Conservation (phyloP, 30 jellyfish, hydroid and myxozoan genomes). For the Cassiopea xamachana region DNA sequence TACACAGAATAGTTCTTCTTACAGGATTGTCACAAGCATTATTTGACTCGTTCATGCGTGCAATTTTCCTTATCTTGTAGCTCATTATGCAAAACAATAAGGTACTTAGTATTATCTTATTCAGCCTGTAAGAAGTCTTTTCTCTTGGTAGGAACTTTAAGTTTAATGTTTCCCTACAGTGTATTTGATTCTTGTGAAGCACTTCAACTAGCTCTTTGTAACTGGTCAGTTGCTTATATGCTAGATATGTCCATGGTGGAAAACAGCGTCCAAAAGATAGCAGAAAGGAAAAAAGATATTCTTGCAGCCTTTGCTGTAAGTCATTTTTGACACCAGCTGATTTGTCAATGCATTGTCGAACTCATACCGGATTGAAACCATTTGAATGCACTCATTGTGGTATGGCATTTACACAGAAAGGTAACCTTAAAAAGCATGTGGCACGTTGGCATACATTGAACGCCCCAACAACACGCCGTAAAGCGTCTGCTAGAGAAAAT, state of each 20-base stretch:
- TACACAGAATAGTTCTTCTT: too few species aligned
- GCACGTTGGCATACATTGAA: constrained; percentile 69
- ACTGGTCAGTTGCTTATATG: too few species aligned
- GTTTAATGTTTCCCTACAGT: too few species aligned
- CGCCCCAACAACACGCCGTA: constrained; percentile 50
- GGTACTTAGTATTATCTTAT: too few species aligned
- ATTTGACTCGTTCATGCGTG: too few species aligned
- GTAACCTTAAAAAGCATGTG: constrained; percentile 70
- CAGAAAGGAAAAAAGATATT: constrained; percentile 25
- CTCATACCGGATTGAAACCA: constrained; percentile 70
- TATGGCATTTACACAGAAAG: constrained; percentile 79
- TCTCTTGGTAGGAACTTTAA: too few species aligned
- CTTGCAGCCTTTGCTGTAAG: constrained; percentile 68
- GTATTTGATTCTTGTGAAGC: too few species aligned
- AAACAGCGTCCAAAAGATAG: constrained; percentile 62
- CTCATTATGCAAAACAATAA: too few species aligned
- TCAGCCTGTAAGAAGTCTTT: too few species aligned
- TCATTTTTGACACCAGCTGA: constrained; percentile 68
- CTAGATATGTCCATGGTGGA: constrained; percentile 78
- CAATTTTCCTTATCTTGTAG: too few species aligned
- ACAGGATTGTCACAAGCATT: too few species aligned
- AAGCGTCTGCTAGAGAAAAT: background rate
- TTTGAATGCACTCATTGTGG: constrained; percentile 76
- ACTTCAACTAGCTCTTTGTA: too few species aligned
- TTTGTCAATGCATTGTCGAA: constrained; percentile 69